phyloP scores from a whole-genome alignment of 2,797 vertebrate genomes.

The Hydrocynus forskahlii region DNA sequence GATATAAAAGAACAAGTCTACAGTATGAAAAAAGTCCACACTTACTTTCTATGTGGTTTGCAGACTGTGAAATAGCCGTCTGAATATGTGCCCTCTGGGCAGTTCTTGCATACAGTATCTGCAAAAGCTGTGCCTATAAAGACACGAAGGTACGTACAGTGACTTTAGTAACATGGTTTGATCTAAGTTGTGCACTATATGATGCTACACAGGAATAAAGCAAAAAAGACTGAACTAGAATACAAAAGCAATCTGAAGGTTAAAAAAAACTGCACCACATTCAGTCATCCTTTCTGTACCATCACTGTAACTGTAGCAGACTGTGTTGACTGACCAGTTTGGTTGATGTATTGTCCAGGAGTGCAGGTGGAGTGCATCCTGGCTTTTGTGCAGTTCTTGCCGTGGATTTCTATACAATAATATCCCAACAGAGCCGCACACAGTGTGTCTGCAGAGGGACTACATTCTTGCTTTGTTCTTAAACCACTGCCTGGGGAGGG shows the following conservation, averaged over 20 bases:
- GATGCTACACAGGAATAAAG: too few relatives aligned
- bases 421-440: constrained; percentile 62
- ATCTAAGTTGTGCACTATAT: too few relatives aligned
- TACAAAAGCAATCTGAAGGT: too few relatives aligned
- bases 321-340: not conserved
- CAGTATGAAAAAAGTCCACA: not conserved
- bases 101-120: constrained; percentile 62
- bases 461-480: constrained; percentile 31
- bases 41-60: constrained; percentile 63
- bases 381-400: constrained; percentile 47
- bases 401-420: constrained; percentile 26
- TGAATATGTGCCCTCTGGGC: constrained; percentile 62
- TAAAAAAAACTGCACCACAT: too few relatives aligned
- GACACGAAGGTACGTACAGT: not conserved
- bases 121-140: constrained; percentile 56
- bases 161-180: not conserved
- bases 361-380: constrained; percentile 54
- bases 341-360: constrained; percentile 61
- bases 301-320: too few relatives aligned
- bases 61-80: constrained; percentile 57
- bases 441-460: constrained; percentile 28
- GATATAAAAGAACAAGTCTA: not conserved
- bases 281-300: too few relatives aligned
- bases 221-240: too few relatives aligned
- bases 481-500: constrained; percentile 46